Evolutionary conservation across 2,113 vertebrate species (phyloP), one percentile per base, ranked within the genome.

Genomic region (Apeltes quadracus): DNA sequence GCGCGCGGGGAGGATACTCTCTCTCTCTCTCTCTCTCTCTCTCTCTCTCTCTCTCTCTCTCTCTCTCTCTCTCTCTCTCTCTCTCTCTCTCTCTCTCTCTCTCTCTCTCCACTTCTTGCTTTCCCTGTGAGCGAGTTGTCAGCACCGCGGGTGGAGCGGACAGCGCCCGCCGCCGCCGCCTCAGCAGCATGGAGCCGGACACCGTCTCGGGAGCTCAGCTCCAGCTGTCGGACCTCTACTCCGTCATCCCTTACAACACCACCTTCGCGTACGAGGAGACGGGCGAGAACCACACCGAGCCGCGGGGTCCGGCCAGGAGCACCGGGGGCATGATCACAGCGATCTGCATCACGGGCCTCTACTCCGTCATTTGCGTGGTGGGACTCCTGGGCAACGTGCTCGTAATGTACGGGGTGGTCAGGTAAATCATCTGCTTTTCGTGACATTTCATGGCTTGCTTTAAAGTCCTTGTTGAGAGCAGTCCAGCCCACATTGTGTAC

Each of bases 331-430:
- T 97, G 34, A 86, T 95, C 58, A 93, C 96, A 61, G 96, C 97
- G 34, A 90, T 96, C 46, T 95, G 95, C 85, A 97, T 97, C 91
- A 97, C 97, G 0, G 95, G 95, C 5, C 95, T 97, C 22, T 98
- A 98, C 89, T 95, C 96, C 0, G 93, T 95, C 1, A 96, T 98
- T 66, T 98, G 96, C 76, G 95, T 96, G 43, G 95, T 98, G 89
- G 97, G 97, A 87, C 95, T 98, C 9, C 88, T 98, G 84, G 97
- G 96, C 54, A 98, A 98, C 89, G 48, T 96, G 39, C 93, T 97
- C 15, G 96, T 97, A 67, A 97, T 97, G 96, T 97, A 96, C 54
- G 96, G 96, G 69, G 97, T 97, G 73, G 93, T 98, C 80, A 94
- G 97, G 97, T 97, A 95, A 93, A 46, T 3, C 1, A 2, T 3